Evolutionary conservation across 2,888 invertebrate species (phyloP).

Genomic region (Trichogramma evanescens): DNA sequence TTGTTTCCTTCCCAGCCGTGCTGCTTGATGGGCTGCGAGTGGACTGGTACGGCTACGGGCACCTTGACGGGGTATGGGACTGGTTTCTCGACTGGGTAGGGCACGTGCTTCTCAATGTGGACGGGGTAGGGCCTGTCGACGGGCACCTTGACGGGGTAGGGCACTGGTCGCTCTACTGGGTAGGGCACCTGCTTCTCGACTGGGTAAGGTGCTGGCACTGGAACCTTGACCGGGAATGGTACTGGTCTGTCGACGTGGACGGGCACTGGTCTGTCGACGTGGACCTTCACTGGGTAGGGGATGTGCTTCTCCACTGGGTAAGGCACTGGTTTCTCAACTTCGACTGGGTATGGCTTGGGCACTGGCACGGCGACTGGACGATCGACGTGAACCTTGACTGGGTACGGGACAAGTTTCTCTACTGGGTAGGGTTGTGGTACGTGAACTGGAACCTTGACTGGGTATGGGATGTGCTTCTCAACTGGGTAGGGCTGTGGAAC

Average conservation of each 20-base stretch:
- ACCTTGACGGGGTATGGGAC: conserved; percentile 56
- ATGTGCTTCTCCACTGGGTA: conserved; percentile 60
- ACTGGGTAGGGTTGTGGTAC: conserved; percentile 58
- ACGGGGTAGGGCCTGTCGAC: conserved; percentile 62
- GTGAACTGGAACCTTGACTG: conserved; percentile 62
- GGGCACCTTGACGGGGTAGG: conserved; percentile 63
- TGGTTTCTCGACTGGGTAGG: conserved; percentile 46
- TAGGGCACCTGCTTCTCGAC: conserved; percentile 63
- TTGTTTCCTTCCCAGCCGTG: conserved; percentile 23
- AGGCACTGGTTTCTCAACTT: conserved; percentile 56
- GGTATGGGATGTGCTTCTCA: conserved; percentile 69
- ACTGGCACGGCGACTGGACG: conserved; percentile 55
- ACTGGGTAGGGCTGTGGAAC: conserved; percentile 66
- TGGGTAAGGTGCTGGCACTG: conserved; percentile 54
- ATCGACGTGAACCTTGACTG: conserved; percentile 61
- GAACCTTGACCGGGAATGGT: conserved; percentile 55
- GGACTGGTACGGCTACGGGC: conserved; percentile 52
- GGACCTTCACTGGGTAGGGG: conserved; percentile 57
- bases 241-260: conserved; percentile 52
- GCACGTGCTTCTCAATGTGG: conserved; percentile 44
- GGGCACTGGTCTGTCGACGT: conserved; percentile 58
- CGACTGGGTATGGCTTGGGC: conserved; percentile 36
- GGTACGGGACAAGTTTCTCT: conserved; percentile 64
- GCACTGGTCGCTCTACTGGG: conserved; percentile 57
- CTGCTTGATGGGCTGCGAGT: conserved; percentile 20